Conservation (phyloP, 2,888 invertebrate genomes). For the Perizoma affinitatum region DNA sequence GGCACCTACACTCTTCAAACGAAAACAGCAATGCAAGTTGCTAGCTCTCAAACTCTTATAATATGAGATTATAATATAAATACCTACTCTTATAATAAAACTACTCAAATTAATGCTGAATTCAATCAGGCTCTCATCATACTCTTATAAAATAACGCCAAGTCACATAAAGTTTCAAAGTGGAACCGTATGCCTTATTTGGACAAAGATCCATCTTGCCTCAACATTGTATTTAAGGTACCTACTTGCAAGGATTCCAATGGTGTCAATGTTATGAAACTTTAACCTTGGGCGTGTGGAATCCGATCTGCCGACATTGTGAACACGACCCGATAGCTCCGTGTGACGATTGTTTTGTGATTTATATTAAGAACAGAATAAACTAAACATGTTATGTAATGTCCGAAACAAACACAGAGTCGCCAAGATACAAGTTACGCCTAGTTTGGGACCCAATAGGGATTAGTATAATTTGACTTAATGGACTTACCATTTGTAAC, state of each 20-base stretch:
- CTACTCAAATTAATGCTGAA: too few relatives aligned
- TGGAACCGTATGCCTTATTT: conserved; percentile 36
- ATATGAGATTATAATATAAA: too few relatives aligned
- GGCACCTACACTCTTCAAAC: too few relatives aligned
- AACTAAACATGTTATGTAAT: not conserved
- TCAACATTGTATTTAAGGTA: conserved; percentile 36
- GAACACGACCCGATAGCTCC: conserved; percentile 52
- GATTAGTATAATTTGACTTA: too few relatives aligned
- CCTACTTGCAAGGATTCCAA: conserved; percentile 51
- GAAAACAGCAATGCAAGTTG: too few relatives aligned
- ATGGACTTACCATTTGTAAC: too few relatives aligned
- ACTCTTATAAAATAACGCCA: too few relatives aligned
- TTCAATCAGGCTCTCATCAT: too few relatives aligned
- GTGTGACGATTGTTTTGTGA: conserved; percentile 33
- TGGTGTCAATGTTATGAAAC: conserved; percentile 65
- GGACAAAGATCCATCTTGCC: conserved; percentile 36
- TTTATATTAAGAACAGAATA: conserved; percentile 11
- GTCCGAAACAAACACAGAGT: not conserved
- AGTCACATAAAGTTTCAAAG: conserved; percentile 9
- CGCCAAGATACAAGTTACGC: too few relatives aligned
- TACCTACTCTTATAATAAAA: too few relatives aligned
- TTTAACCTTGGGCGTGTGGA: conserved; percentile 70
- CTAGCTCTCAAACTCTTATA: too few relatives aligned
- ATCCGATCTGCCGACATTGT: conserved; percentile 66
- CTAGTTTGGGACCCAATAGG: too few relatives aligned